Evolutionary conservation across 2,888 invertebrate genomes (phyloP).

Genomic region (Eurytoma adleriae): DNA sequence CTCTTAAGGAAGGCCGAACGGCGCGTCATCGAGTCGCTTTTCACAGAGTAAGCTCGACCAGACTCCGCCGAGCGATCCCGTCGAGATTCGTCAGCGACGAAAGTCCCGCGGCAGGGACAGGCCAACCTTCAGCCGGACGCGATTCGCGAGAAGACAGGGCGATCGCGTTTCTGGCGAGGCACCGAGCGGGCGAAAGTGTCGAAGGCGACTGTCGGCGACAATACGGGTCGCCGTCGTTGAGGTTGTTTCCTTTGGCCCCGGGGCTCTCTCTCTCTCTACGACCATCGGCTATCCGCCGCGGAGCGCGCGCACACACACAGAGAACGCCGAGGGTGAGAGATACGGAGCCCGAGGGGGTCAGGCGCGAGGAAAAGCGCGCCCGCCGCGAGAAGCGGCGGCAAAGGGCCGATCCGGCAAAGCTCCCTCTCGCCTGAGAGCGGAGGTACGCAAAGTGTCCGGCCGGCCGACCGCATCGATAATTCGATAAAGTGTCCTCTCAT

Average conservation of each 20-base stretch:
- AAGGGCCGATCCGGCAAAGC: constrained; percentile 30
- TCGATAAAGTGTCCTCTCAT: constrained; percentile 75
- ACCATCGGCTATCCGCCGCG: constrained; percentile 55
- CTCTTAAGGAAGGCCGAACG: no score
- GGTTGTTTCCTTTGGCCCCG: constrained; percentile 39
- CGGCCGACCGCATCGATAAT: constrained; percentile 73
- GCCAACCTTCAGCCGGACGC: background rate
- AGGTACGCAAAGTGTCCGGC: constrained; percentile 66
- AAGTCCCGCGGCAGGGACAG: no score
- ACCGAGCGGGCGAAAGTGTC: constrained; percentile 70
- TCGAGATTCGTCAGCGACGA: no score
- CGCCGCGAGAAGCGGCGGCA: constrained; percentile 45
- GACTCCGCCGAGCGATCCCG: no score
- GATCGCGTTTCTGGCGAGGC: constrained; percentile 50
- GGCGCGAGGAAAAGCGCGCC: constrained; percentile 66
- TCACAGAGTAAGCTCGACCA: no score
- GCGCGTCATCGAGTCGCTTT: no score
- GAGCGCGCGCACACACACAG: background rate
- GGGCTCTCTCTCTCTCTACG: background rate
- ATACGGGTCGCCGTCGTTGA: constrained; percentile 31
- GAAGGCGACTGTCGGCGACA: constrained; percentile 67
- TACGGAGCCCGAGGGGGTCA: background rate
- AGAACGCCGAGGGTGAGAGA: no score
- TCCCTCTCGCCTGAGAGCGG: constrained; percentile 58
- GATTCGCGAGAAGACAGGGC: constrained; percentile 27